Evolutionary conservation across 2,797 vertebrate species (phyloP), one percentile per base, ranked within the genome.

Genomic region (Smutsia temminckii): DNA sequence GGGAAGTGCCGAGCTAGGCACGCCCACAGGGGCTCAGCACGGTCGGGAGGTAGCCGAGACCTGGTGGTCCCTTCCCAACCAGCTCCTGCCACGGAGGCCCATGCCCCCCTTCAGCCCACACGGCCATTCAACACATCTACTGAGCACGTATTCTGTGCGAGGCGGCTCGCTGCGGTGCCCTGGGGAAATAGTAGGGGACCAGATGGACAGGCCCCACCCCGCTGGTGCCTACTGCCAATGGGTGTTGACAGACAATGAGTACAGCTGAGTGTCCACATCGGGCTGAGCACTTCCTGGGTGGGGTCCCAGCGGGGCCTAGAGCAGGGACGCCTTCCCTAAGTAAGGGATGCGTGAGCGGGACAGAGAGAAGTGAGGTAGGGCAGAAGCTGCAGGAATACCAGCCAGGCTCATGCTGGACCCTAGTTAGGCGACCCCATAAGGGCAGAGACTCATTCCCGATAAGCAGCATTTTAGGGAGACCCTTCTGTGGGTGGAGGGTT

Each of bases 21-120:
- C 10, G 42, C 27, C 72, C 29, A 0, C 0, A 25, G 46, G 72
- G 34, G 55, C 21, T 77, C 66, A 14, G 17, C 68, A 23, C 34
- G 46, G 61, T 17, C 27, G 12, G 2, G 0, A 5, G 20, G 63
- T 29, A 13, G 34, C 55, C 21, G 1, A 29, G 6, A 20, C 4
- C 57, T 1, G 29, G 61, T 6, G 8, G 17, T 5, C 6, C 25
- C 21, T 21, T 51, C 83, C 57, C 1, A 2, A 4, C 49, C 64
- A 3, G 51, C 16, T 18, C 75, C 40, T 12, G 0, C 14, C 8
- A 0, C 2, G 6, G 0, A 29, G 32, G n/a, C 66, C 25, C 5
- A 1, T 18, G 4, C 17, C n/a, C 6, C 42, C 23, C 71, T 7
- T 34, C 4, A 8, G 40, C 49, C 72, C 27, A 3, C 0, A 0